Evolutionary conservation across 1,140 invertebrate species (phyloP), one percentile per base, ranked within the genome.

Genomic region (Bombus balteatus): DNA sequence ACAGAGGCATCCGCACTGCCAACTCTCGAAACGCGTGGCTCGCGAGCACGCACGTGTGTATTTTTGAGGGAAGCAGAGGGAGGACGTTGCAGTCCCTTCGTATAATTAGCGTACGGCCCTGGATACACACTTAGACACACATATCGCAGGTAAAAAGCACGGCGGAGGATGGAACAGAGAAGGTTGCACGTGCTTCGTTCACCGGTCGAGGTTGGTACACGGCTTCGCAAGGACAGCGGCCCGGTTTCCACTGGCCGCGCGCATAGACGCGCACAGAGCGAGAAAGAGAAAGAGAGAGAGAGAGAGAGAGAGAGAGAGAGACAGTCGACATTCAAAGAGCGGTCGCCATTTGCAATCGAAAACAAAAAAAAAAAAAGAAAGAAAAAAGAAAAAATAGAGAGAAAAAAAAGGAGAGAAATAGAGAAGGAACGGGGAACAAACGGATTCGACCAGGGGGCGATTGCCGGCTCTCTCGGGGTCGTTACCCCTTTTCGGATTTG

Each of bases 401-500:
- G 22, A 5, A 25, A 39, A 22, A 53, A 73, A 83, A 71, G 43
- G 71, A 39, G 37, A 39, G 39, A n/a, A 41, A 43, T 15, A 66
- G 78, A 92, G 89, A 84, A 88, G 89, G 89, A 90, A 86, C 80
- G 87, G 77, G 68, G 90, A 93, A 94, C 92, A 94, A 93, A 93
- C 92, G 88, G 89, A 88, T 90, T 78, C 80, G 88, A 81, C 70
- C 75, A 91, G 89, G 89, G 91, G 91, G 85, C 88, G 89, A 89
- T 87, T 87, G 91, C 89, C 89, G 87, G 87, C 91, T 92, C 90
- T 92, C 87, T 78, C 92, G 93, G 92, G 94, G 93, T 94, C 93
- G 93, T 94, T 94, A 94, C 92, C 92, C 93, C 92, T 59, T 94
- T 93, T 91, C 74, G 88, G 90, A 94, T 94, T 94, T 93, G 87